phyloP scores from a whole-genome alignment of 2,888 invertebrate genomes.

The Omphaloscelis lunosa region DNA sequence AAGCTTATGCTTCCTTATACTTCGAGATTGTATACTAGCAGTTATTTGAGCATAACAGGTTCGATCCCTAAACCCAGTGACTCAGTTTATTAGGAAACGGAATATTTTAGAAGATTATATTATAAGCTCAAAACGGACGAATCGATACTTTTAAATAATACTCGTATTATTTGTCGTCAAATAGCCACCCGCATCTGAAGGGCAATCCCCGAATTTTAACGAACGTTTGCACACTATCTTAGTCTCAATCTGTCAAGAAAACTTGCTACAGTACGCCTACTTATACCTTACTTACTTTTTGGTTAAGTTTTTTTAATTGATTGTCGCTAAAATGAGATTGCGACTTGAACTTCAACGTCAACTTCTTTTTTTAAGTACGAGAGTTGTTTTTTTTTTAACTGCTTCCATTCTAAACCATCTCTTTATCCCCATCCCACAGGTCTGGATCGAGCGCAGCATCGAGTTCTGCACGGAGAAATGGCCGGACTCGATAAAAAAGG shows the following conservation, averaged over 20 bases:
- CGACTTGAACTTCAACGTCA: neutral
- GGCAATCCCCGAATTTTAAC: neutral
- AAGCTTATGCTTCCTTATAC: too few relatives aligned
- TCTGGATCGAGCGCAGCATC: slow-evolving; percentile 82
- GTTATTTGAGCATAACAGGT: neutral
- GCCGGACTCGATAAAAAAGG: slow-evolving; percentile 89
- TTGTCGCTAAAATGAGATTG: neutral
- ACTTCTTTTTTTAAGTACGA: neutral
- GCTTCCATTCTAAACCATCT: neutral
- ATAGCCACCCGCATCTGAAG: too few relatives aligned
- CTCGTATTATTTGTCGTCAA: too few relatives aligned
- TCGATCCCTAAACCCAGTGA: neutral
- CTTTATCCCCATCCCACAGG: slow-evolving; percentile 69
- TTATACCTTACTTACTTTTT: neutral
- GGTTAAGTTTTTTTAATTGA: too few relatives aligned
- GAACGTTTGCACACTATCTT: neutral
- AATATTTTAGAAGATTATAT: too few relatives aligned
- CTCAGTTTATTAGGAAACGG: neutral
- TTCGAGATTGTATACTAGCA: neutral
- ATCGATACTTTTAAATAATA: too few relatives aligned
- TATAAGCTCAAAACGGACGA: too few relatives aligned
- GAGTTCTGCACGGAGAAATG: slow-evolving; percentile 93
- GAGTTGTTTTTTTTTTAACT: neutral
- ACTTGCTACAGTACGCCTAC: neutral
- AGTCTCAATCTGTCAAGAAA: neutral